phyloP scores from a whole-genome alignment of 2,888 invertebrate species.

The Nysson spinosus region DNA sequence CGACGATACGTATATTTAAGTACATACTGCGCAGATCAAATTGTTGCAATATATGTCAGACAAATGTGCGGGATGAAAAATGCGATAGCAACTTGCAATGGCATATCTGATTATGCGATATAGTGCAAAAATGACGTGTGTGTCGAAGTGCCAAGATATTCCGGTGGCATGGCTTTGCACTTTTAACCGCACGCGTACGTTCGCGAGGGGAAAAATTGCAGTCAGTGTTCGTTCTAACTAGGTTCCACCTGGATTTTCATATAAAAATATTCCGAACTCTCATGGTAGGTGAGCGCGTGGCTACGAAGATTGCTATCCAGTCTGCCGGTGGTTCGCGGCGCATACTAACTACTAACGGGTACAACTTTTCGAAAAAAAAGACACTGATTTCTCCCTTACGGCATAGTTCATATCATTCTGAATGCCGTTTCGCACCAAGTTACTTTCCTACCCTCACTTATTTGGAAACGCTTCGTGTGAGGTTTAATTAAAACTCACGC shows the following conservation, averaged over 20 bases:
- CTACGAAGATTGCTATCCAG: constrained; percentile 55
- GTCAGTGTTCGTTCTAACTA: constrained; percentile 28
- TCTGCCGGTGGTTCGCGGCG: constrained; percentile 32
- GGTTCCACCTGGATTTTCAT: constrained; percentile 52
- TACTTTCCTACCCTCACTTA: neutral
- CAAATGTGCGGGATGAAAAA: too few species aligned
- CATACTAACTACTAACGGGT: constrained; percentile 57
- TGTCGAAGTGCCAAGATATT: too few species aligned
- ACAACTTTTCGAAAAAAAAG: constrained; percentile 34
- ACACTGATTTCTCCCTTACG: constrained; percentile 34
- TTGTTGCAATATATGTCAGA: too few species aligned
- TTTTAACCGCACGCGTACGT: constrained; percentile 7
- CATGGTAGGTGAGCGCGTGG: constrained; percentile 55
- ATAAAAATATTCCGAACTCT: constrained; percentile 56
- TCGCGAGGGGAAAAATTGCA: constrained; percentile 38
- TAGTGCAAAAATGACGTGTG: constrained; percentile 14
- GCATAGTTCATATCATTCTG: constrained; percentile 1
- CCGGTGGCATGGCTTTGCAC: too few species aligned
- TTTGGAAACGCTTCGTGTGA: neutral
- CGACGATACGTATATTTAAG: too few species aligned
- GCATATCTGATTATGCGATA: too few species aligned
- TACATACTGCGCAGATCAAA: too few species aligned
- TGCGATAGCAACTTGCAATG: too few species aligned
- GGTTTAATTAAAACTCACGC: neutral
- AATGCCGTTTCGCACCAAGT: neutral